Conservation (phyloP, 2,888 invertebrate genomes). For the Thysanoteuthis rhombus region DNA sequence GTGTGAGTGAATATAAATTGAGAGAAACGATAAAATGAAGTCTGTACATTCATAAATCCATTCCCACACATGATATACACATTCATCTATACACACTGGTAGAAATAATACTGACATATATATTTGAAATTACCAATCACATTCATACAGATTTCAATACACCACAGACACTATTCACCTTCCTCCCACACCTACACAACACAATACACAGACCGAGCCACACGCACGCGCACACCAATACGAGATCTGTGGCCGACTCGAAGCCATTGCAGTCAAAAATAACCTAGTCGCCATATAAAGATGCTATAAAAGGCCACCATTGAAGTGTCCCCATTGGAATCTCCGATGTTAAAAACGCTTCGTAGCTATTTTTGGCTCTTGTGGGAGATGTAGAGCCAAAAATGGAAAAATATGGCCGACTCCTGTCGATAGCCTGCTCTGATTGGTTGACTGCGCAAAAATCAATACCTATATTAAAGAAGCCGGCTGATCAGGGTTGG, state of each 20-base stretch:
- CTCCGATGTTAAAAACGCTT: slow-evolving; percentile 27
- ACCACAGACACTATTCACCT: neutral
- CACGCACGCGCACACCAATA: neutral
- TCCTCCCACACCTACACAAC: neutral
- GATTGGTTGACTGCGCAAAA: neutral
- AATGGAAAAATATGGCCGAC: slow-evolving; percentile 24
- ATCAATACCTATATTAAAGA: neutral
- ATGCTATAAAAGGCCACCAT: slow-evolving; percentile 25
- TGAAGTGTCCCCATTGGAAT: slow-evolving; percentile 18
- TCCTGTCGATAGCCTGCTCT: neutral
- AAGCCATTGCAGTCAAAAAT: neutral
- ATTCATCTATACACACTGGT: neutral
- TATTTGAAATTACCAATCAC: neutral
- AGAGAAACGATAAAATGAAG: neutral
- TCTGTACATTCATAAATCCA: neutral
- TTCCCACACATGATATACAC: neutral
- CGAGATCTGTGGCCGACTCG: neutral
- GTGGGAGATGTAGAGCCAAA: neutral
- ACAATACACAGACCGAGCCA: neutral
- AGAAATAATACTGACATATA: neutral
- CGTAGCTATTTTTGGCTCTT: slow-evolving; percentile 30
- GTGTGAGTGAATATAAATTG: too few relatives aligned
- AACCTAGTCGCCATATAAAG: slow-evolving; percentile 26
- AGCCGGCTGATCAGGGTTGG: neutral
- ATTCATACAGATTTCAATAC: neutral